phyloP scores from a whole-genome alignment of 2,888 invertebrate species.

The Amphimallon solstitiale region DNA sequence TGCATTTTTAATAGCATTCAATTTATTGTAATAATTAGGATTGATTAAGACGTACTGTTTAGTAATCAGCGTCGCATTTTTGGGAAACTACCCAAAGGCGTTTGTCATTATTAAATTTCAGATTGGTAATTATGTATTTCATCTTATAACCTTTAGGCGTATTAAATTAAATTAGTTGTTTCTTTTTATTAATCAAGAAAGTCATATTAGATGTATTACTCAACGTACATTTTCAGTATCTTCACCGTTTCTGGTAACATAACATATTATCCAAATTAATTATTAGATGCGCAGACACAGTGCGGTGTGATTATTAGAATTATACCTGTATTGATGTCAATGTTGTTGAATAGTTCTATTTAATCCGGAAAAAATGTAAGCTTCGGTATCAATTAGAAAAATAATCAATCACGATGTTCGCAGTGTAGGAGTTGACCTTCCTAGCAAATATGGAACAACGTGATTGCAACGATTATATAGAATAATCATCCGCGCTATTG shows the following conservation, averaged over 20 bases:
- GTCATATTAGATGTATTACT: conserved; percentile 1
- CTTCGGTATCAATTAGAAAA: conserved; percentile 48
- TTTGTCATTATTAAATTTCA: not conserved
- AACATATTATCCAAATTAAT: no score
- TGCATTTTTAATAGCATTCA: no score
- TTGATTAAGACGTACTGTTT: conserved; percentile 16
- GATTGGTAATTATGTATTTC: conserved; percentile 10
- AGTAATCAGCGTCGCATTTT: not conserved
- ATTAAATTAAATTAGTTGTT: conserved; percentile 12
- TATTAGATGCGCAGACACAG: no score
- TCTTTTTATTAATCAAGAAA: conserved; percentile 7
- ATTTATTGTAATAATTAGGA: conserved; percentile 14
- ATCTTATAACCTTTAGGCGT: conserved; percentile 6
- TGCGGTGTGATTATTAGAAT: no score
- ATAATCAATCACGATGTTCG: conserved; percentile 48
- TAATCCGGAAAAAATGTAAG: not conserved
- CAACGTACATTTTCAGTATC: no score
- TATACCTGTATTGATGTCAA: no score
- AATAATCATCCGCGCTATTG: conserved; percentile 45
- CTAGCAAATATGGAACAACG: conserved; percentile 46
- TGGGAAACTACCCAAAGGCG: not conserved
- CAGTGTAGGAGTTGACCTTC: conserved; percentile 47
- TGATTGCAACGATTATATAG: conserved; percentile 45
- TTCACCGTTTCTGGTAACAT: no score
- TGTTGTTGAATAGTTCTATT: no score